Conservation (phyloP, 2,888 invertebrate species). For the Bedellia somnulentella region DNA sequence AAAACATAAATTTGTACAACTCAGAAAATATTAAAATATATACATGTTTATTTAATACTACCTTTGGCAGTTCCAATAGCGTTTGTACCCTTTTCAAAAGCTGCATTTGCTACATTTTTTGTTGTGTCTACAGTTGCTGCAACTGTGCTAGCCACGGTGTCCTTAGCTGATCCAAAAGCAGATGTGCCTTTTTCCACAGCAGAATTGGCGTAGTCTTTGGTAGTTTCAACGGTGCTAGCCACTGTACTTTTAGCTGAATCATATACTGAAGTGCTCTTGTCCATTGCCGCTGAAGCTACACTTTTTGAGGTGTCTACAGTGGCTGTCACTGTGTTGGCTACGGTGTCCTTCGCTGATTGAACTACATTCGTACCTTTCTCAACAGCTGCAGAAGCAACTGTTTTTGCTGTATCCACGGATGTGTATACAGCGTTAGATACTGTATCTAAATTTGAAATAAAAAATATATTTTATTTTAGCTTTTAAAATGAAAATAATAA, state of each 20-base stretch:
- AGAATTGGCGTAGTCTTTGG: conserved; percentile 47
- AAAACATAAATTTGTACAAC: too few species aligned
- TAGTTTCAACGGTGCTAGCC: conserved; percentile 29
- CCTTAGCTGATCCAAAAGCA: conserved; percentile 19
- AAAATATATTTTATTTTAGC: conserved; percentile 1
- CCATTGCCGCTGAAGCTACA: conserved; percentile 8
- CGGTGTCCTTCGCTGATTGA: too few species aligned
- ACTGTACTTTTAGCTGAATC: conserved; percentile 1
- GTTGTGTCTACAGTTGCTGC: conserved; percentile 12
- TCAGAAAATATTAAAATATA: too few species aligned
- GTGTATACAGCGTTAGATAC: conserved; percentile 26
- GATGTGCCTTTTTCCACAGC: conserved; percentile 26
- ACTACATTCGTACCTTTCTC: conserved; percentile 32
- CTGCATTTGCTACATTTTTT: conserved; percentile 14
- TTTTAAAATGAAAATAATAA: not conserved
- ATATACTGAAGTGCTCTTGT: not conserved
- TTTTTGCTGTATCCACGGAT: conserved; percentile 41
- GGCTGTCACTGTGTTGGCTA: not conserved
- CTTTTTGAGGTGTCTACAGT: conserved; percentile 33
- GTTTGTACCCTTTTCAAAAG: conserved; percentile 13
- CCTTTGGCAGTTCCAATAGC: conserved; percentile 12
- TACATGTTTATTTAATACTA: too few species aligned
- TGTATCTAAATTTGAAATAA: conserved; percentile 12
- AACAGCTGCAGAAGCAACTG: conserved; percentile 40
- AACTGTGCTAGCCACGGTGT: conserved; percentile 16